Conservation (phyloP, 2,888 invertebrate genomes). For the Thyatira batis region DNA sequence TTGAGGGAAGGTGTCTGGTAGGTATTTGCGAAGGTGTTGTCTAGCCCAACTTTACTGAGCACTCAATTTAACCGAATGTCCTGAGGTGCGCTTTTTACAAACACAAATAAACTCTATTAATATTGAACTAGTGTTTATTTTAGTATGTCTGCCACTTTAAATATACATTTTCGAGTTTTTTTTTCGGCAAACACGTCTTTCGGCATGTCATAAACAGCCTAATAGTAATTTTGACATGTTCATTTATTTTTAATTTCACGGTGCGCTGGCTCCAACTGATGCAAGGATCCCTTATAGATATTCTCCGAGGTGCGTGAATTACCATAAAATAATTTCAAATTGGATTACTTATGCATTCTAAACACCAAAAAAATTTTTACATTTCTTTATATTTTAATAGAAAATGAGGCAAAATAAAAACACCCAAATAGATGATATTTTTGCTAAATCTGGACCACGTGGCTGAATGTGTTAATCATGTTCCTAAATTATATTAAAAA, state of each 20-base stretch:
- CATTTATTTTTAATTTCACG: constrained; percentile 6
- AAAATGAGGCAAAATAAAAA: no score
- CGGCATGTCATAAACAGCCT: neutral
- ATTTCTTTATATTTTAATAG: no score
- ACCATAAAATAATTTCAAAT: neutral
- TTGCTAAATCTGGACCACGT: no score
- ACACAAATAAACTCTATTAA: neutral
- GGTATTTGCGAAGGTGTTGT: neutral
- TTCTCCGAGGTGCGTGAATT: neutral
- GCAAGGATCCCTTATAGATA: neutral
- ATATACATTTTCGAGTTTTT: no score
- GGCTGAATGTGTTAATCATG: no score
- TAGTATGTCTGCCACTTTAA: no score
- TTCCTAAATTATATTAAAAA: no score
- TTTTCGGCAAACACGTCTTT: neutral
- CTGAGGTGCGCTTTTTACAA: neutral
- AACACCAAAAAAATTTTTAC: no score
- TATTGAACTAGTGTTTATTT: neutral
- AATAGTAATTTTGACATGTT: neutral
- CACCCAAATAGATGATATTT: no score
- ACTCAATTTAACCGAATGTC: neutral
- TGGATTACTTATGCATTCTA: no score
- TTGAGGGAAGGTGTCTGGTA: neutral
- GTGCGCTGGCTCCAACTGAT: neutral
- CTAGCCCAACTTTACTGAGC: neutral